Evolutionary conservation across 2,113 vertebrate species (phyloP), one percentile per base, ranked within the genome.

Genomic region (Ifrita kowaldi): DNA sequence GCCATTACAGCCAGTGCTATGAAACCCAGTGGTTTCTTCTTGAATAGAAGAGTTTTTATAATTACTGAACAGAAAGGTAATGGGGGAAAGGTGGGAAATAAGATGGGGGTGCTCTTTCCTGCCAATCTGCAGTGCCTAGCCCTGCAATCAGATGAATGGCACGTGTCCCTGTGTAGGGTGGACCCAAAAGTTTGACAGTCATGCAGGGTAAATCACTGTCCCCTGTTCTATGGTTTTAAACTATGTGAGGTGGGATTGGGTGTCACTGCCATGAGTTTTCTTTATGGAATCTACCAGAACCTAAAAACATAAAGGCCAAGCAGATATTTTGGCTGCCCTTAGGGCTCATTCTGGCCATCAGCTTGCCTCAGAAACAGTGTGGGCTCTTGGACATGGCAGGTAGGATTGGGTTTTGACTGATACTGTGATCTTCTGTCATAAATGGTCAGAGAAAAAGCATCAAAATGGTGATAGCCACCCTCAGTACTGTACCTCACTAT

Each of bases 101-200:
- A 53, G 11, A 13, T 13, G 16, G 8, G 9, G 2, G 2, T 10
- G 55, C 35, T 59, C 17, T 13, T 57, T 10, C 16, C 28, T 62
- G n/a, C 10, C 1, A 1, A 10, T 42, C 13, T 9, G 9, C 2
- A 9, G 23, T 33, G 27, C 32, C 10, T 11, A 81, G 11, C 20
- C 16, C 59, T 59, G 37, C 12, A 53, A n/a, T 12, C n/a, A 67
- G 16, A 23, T 37, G 16, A 13, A 39, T 55, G 56, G 15, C 44
- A 67, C 52, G 23, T 37, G 62, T 12, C 13, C 11, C 21, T 28
- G 3, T 23, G 20, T 3, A 8, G 30, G 7, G 44, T 22, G 10
- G 27, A 71, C 27, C 9, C 46, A 65, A 35, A 82, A 18, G 24
- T 67, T 47, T 84, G 10, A n/a, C 5, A 14, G 21, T 44, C 35